Percentiles rank a stretch among this genome's conserved stretches.
phyloP scores from a whole-genome alignment of 1,140 invertebrate species.

The Magallana ariakensis region DNA sequence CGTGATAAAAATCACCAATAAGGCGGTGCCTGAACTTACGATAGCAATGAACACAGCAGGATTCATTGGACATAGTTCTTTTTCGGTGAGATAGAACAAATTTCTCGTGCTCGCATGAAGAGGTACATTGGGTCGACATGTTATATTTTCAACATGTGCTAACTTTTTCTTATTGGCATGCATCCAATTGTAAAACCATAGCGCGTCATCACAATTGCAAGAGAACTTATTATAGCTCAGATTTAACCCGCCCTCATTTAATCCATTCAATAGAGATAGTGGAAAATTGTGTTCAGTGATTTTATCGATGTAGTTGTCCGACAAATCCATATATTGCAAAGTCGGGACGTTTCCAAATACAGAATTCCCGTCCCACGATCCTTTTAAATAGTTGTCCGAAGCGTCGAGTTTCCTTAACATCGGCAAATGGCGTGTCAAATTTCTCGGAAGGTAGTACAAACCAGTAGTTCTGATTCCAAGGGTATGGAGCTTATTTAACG shows the following conservation, averaged over 20 bases:
- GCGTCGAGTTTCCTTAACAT: not conserved
- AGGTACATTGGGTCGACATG: not conserved
- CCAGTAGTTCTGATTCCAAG: slow-evolving; percentile 5
- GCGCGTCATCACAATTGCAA: slow-evolving; percentile 52
- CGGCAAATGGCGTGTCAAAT: not conserved
- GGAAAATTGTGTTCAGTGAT: slow-evolving; percentile 48
- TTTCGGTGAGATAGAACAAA: not conserved
- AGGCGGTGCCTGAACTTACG: not conserved
- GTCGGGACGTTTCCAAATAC: slow-evolving; percentile 41
- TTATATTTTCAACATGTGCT: not conserved
- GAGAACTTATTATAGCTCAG: slow-evolving; percentile 54
- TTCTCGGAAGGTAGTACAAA: not conserved
- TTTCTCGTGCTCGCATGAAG: not conserved
- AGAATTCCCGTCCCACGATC: not conserved
- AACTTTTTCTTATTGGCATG: not conserved
- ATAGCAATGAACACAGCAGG: not conserved
- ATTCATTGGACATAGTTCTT: not conserved
- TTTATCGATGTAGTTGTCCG: slow-evolving; percentile 42
- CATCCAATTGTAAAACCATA: slow-evolving; percentile 57
- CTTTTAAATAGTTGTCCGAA: slow-evolving; percentile 32
- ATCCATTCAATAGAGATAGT: not conserved
- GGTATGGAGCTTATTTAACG: slow-evolving; percentile 20
- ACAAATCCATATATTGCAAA: slow-evolving; percentile 39
- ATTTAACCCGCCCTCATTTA: not conserved
- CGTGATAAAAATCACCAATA: not conserved